phyloP scores from a whole-genome alignment of 53 echinoderm and acorn worm species.

The Astropecten irregularis region DNA sequence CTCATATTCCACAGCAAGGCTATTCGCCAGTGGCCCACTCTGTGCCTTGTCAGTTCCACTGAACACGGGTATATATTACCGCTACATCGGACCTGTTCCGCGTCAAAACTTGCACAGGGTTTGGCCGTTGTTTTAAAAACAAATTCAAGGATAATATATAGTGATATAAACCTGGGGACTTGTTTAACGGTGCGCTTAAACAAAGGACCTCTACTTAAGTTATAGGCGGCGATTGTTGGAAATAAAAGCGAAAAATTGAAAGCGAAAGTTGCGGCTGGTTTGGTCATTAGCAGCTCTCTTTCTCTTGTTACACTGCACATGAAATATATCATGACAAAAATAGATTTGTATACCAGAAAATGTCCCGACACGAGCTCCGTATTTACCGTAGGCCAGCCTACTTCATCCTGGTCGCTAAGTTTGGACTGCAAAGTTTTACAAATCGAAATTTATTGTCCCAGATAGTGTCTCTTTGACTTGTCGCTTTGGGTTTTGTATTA shows the following conservation, averaged over 20 bases:
- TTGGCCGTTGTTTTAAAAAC: background rate
- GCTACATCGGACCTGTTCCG: background rate
- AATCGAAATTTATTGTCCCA: too few species aligned
- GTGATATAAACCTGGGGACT: background rate
- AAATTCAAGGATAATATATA: slow-evolving; percentile 25
- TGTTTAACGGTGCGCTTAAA: slow-evolving; percentile 45
- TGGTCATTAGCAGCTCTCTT: background rate
- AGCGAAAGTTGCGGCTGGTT: too few species aligned
- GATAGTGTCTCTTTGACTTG: too few species aligned
- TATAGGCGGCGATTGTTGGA: background rate
- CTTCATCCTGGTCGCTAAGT: too few species aligned
- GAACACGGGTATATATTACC: background rate
- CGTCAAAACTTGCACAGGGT: background rate
- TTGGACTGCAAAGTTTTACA: too few species aligned
- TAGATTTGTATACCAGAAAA: slow-evolving; percentile 2
- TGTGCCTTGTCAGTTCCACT: background rate
- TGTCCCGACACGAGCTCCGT: too few species aligned
- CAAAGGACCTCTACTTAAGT: background rate
- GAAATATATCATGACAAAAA: background rate
- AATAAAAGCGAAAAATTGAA: background rate
- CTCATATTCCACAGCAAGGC: background rate
- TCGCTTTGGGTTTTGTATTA: too few species aligned
- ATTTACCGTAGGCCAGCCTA: too few species aligned
- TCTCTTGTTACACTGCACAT: background rate
- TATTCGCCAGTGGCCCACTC: too few species aligned